Evolutionary conservation across 2,113 vertebrate species (phyloP), one percentile per base, ranked within the genome.

Genomic region (Sander vitreus): DNA sequence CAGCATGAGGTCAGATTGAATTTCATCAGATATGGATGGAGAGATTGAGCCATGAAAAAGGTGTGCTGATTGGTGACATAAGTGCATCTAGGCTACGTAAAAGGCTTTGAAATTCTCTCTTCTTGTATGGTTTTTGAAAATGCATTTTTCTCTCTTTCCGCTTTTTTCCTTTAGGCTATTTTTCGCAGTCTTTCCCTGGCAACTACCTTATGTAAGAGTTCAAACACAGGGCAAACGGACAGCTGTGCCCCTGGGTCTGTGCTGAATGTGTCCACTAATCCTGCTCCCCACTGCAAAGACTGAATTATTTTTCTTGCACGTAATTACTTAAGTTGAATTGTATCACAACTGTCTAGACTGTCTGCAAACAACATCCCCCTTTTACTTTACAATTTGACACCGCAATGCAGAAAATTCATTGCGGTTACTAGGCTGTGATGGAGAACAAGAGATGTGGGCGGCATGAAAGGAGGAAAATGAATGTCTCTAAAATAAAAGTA

Each of bases 401-500:
- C 9, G 43, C 21, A 5, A 14, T 54, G 45, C 65, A 67, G 59
- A 81, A 71, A 71, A 74, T 68, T 76, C 62, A 71, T 58, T 59
- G 21, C 60, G 4, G 54, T 18, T 73, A 39, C 59, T 12, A 27
- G 45, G 66, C 84, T 81, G 51, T 14, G 13, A 65, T 64, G 74
- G 81, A 69, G 80, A 86, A 71, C 45, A 73, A 51, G 64, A 81
- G 80, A 66, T 70, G 84, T 75, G 77, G 77, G 85, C 67, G 0
- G 60, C 25, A 15, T 36, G 59, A 71, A 78, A 88, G 63, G 39
- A 82, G 74, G 68, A 6, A 83, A 91, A 92, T 89, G 0, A 92
- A 93, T 90, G 85, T 71, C 62, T 76, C 59, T 16, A 58, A 89
- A 91, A 89, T 85, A 72, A 85, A 78, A 86, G 73, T 54, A 57